Conservation (phyloP, 2,797 vertebrate species). For the Alfaro cultratus region DNA sequence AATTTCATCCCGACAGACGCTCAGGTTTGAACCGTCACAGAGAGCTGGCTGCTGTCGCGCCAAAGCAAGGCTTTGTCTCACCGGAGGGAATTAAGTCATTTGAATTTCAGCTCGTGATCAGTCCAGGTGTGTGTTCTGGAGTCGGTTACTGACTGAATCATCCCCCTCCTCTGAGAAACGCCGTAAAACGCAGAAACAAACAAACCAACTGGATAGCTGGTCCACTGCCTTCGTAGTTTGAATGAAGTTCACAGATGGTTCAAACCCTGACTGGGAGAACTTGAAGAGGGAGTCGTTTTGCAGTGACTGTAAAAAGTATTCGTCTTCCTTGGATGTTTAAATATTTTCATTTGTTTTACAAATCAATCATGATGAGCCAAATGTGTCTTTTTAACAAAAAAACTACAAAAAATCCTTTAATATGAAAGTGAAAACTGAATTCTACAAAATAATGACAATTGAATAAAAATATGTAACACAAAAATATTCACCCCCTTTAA, state of each 20-base stretch:
- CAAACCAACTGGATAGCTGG: neutral
- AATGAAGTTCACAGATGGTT: neutral
- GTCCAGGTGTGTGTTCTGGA: constrained; percentile 2
- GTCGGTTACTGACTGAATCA: constrained; percentile 12
- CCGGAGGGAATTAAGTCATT: constrained; percentile 1
- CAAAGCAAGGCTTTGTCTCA: neutral
- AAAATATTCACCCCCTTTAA: too few relatives aligned
- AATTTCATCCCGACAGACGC: constrained; percentile 21
- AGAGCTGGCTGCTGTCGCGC: neutral
- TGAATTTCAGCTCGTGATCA: constrained; percentile 34
- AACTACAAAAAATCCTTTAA: too few relatives aligned
- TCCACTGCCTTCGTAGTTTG: neutral
- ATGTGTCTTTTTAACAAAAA: too few relatives aligned
- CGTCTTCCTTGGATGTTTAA: neutral
- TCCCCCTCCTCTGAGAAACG: neutral
- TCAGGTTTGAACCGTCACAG: constrained; percentile 6
- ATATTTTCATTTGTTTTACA: neutral
- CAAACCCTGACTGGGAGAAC: neutral
- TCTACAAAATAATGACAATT: too few relatives aligned
- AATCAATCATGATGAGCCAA: neutral
- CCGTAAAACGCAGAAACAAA: neutral
- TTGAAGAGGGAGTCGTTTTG: neutral
- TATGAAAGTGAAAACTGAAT: too few relatives aligned
- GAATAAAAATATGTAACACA: too few relatives aligned
- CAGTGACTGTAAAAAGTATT: neutral